Conservation (phyloP, 2,113 vertebrate genomes). For the Nansenia antarctica region DNA sequence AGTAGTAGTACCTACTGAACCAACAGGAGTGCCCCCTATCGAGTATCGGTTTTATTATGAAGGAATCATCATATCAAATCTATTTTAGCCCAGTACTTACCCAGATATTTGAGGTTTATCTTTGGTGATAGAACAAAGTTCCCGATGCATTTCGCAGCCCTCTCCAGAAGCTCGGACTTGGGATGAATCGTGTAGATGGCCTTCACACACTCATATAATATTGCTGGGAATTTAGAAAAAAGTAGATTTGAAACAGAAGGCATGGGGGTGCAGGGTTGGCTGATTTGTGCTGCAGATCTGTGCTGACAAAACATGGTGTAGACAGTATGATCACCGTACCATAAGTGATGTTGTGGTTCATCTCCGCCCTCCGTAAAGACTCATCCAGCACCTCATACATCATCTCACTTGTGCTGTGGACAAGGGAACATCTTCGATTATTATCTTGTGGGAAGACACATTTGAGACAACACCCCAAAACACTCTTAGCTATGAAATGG, state of each 20-base stretch:
- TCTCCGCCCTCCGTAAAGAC: constrained; percentile 95
- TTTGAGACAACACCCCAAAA: background rate
- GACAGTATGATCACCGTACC: constrained; percentile 72
- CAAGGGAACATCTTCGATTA: background rate
- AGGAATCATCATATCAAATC: no score
- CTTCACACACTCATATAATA: constrained; percentile 95
- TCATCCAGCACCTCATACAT: constrained; percentile 97
- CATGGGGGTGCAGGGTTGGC: background rate
- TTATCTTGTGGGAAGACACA: background rate
- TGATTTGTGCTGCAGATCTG: background rate
- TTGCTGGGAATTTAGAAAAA: constrained; percentile 76
- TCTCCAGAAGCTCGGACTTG: constrained; percentile 91
- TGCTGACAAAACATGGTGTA: background rate
- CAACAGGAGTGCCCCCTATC: no score
- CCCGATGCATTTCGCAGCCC: constrained; percentile 94
- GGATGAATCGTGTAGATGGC: constrained; percentile 93
- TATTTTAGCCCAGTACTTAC: no score
- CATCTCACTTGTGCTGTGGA: constrained; percentile 87
- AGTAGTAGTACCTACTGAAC: no score
- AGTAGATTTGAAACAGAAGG: background rate
- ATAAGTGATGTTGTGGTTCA: constrained; percentile 98
- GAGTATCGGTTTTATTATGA: no score
- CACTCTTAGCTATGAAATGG: background rate
- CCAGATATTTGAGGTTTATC: constrained; percentile 97
- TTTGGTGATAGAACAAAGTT: constrained; percentile 95